phyloP scores from a whole-genome alignment of 2,888 invertebrate species.

The Mesorhabditis sp. region DNA sequence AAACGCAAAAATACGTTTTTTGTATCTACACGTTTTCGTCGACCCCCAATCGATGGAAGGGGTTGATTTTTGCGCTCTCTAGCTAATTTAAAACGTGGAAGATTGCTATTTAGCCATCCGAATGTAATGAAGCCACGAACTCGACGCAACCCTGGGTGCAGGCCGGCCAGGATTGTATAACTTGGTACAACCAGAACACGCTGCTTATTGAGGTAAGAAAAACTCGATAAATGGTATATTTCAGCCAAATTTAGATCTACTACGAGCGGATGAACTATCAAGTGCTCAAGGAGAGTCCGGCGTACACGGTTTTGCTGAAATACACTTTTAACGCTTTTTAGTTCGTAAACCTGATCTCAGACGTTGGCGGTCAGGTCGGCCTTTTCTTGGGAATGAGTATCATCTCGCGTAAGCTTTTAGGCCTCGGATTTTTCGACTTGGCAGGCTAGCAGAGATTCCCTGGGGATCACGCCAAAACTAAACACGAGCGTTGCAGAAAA shows the following conservation, averaged over 20 bases:
- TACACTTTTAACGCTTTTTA: slow-evolving; percentile 23
- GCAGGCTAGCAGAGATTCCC: not conserved
- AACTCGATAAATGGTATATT: not conserved
- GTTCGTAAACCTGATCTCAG: slow-evolving; percentile 59
- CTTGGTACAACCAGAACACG: slow-evolving; percentile 56
- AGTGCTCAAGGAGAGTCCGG: slow-evolving; percentile 44
- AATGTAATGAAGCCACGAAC: slow-evolving; percentile 33
- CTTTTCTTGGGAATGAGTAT: slow-evolving; percentile 57
- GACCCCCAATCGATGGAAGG: not conserved
- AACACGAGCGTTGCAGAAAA: too few species aligned
- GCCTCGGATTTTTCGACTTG: not conserved
- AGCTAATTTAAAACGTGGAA: not conserved
- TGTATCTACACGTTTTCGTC: not conserved
- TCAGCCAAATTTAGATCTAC: slow-evolving; percentile 44
- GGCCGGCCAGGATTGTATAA: slow-evolving; percentile 13
- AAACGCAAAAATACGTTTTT: too few species aligned
- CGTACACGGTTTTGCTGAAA: slow-evolving; percentile 40
- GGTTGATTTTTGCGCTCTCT: not conserved
- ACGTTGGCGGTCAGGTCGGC: slow-evolving; percentile 60
- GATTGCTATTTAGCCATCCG: slow-evolving; percentile 39
- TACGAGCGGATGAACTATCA: slow-evolving; percentile 59
- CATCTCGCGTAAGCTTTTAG: slow-evolving; percentile 19
- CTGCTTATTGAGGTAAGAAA: slow-evolving; percentile 49
- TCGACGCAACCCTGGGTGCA: slow-evolving; percentile 20
- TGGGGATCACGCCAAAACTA: not conserved